These are phyloP conservation scores for Toxotes jaculatrix DNA, from an alignment of 2,113 vertebrate species.

Conservation along the genomic window DNA sequence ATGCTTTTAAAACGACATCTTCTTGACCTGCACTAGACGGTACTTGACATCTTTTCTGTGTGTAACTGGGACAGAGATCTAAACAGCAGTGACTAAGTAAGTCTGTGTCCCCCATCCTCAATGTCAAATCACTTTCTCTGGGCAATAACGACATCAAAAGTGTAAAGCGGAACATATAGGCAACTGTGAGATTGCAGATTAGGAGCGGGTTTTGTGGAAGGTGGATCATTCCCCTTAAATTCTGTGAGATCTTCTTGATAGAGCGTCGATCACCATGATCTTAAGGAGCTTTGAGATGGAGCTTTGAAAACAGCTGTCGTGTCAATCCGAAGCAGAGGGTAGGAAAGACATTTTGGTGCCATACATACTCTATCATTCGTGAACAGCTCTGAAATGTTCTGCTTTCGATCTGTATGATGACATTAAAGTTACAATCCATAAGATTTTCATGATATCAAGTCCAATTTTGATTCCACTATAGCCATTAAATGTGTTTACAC, in stretches of 20 bases:
- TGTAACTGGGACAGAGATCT: background rate
- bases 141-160: background rate
- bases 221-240: constrained; percentile 37
- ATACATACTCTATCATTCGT: background rate
- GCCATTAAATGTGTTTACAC: too few species aligned
- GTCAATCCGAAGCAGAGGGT: constrained; percentile 5
- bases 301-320: constrained; percentile 37
- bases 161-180: constrained; percentile 8
- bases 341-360: background rate
- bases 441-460: too few species aligned
- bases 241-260: constrained; percentile 24
- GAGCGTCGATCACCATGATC: constrained; percentile 15
- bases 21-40: background rate
- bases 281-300: constrained; percentile 37
- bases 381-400: background rate
- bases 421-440: background rate
- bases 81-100: background rate
- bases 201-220: background rate
- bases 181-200: constrained; percentile 21
- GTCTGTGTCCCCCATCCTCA: background rate
- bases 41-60: background rate
- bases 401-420: background rate
- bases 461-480: too few species aligned
- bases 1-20: background rate
- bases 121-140: constrained; percentile 11